phyloP scores from a whole-genome alignment of 1,140 invertebrate species.

The Microplitis mediator region DNA sequence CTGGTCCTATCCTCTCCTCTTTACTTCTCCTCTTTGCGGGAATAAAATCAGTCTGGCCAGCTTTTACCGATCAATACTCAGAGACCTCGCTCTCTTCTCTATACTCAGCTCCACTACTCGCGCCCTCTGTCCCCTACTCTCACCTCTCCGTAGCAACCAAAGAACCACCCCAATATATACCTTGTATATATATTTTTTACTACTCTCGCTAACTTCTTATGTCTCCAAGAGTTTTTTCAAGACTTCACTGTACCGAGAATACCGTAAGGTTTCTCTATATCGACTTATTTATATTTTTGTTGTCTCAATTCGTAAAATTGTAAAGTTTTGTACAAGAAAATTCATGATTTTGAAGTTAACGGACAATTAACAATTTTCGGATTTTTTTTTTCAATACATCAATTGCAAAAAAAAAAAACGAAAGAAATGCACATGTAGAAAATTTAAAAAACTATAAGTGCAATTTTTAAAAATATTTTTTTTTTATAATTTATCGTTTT shows the following conservation, averaged over 20 bases:
- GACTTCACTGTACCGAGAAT: not conserved
- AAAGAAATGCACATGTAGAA: too few relatives aligned
- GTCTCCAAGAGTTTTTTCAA: too few relatives aligned
- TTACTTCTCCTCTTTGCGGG: constrained; percentile 13
- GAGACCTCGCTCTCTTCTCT: constrained; percentile 22
- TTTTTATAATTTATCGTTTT: not conserved
- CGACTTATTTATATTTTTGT: not conserved
- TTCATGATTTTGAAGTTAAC: not conserved
- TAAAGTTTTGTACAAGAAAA: not conserved
- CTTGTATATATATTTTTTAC: not conserved
- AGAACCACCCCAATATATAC: too few relatives aligned
- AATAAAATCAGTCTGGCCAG: constrained; percentile 35
- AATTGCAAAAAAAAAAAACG: too few relatives aligned
- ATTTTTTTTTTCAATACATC: too few relatives aligned
- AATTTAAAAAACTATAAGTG: too few relatives aligned
- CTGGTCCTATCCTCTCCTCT: constrained; percentile 19
- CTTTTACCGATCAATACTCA: constrained; percentile 35
- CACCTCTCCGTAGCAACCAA: not conserved
- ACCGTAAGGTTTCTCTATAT: not conserved
- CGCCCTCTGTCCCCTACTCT: constrained; percentile 8
- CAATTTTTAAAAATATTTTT: too few relatives aligned
- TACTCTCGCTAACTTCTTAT: not conserved
- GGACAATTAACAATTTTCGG: not conserved
- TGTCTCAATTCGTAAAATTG: too few relatives aligned
- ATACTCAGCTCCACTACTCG: constrained; percentile 3